These are phyloP conservation scores for Planococcus citri DNA, from an alignment of 1,140 invertebrate genomes.

Conservation along the genomic window DNA sequence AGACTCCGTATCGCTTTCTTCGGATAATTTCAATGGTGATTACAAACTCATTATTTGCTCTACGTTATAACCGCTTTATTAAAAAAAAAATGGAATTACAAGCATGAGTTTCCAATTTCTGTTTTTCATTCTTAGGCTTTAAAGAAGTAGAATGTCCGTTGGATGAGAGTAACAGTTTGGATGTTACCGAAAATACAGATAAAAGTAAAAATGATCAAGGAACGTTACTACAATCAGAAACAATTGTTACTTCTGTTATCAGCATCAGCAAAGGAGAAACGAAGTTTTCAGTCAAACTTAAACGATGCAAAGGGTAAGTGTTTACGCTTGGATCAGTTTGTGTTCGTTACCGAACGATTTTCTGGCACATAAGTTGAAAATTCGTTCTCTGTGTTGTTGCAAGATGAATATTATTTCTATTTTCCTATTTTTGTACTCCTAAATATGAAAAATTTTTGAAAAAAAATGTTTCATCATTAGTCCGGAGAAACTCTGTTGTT, in stretches of 20 bases:
- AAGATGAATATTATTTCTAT: no score
- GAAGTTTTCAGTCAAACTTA: conserved; percentile 30
- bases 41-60: not conserved
- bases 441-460: not conserved
- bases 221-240: not conserved
- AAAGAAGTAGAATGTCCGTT: conserved; percentile 29
- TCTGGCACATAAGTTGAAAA: no score
- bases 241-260: not conserved
- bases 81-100: no score
- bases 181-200: conserved; percentile 27
- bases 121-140: conserved; percentile 24
- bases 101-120: no score
- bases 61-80: not conserved
- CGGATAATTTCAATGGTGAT: conserved; percentile 21
- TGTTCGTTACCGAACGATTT: no score
- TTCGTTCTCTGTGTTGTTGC: no score
- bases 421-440: not conserved
- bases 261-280: conserved; percentile 23
- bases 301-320: conserved; percentile 30
- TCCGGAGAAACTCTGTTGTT: conserved; percentile 76
- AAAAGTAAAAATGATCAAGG: conserved; percentile 20
- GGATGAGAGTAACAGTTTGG: conserved; percentile 12
- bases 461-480: conserved; percentile 35
- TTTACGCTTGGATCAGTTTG: no score
- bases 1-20: conserved; percentile 26